phyloP scores from a whole-genome alignment of 2,888 invertebrate genomes.

The Cremastobaeus sp. region DNA sequence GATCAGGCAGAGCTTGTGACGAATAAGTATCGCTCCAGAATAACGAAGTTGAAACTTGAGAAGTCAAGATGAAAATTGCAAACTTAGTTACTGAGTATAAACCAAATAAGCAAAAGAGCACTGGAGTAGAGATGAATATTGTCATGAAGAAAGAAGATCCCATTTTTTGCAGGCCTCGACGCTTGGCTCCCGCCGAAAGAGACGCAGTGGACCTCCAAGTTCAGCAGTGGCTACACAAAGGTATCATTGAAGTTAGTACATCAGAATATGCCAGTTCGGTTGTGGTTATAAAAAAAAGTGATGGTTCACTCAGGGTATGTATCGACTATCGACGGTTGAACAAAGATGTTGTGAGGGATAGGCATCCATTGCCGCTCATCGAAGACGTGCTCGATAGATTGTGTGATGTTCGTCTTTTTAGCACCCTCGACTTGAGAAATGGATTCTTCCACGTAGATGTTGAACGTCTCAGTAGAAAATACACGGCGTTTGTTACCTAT shows the following conservation, averaged over 20 bases:
- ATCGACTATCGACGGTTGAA: background rate
- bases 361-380: background rate
- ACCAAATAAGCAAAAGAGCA: conserved; percentile 2
- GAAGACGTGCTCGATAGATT: background rate
- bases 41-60: too few relatives aligned
- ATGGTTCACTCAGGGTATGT: background rate
- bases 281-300: background rate
- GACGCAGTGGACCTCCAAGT: conserved; percentile 2
- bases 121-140: conserved; percentile 11
- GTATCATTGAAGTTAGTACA: conserved; percentile 19
- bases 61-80: background rate
- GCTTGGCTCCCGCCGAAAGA: conserved; percentile 17
- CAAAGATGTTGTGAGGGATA: background rate
- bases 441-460: conserved; percentile 60
- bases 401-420: conserved; percentile 30
- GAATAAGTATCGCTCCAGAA: background rate
- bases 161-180: conserved; percentile 13
- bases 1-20: background rate
- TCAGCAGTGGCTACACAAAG: conserved; percentile 19
- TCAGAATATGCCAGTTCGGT: background rate
- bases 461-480: conserved; percentile 45
- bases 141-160: conserved; percentile 7
- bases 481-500: conserved; percentile 60
- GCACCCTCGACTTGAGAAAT: conserved; percentile 62
- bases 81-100: background rate